These are phyloP conservation scores for Chlorops oryzae DNA, from an alignment of 1,140 invertebrate genomes.

Conservation along the genomic window DNA sequence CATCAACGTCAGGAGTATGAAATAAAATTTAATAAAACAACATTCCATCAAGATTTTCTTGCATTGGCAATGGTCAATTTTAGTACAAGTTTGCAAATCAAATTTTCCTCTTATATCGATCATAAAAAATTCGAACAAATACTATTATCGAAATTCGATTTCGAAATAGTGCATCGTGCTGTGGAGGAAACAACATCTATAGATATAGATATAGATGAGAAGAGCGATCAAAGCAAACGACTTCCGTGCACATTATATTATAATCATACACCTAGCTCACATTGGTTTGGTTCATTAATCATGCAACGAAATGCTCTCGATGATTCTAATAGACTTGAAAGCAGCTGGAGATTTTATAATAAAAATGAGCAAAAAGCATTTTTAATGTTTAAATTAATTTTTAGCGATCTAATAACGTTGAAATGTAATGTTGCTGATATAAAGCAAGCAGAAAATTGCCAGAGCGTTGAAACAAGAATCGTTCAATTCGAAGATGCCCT, in stretches of 20 bases:
- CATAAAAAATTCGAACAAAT: slow-evolving; percentile 5
- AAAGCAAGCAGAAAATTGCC: not conserved
- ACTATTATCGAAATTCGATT: not conserved
- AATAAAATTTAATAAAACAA: slow-evolving; percentile 1
- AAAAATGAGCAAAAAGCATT: not conserved
- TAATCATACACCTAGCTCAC: not conserved
- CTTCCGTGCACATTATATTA: too few relatives aligned
- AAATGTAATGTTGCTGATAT: slow-evolving; percentile 3
- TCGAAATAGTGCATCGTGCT: not conserved
- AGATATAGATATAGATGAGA: too few relatives aligned
- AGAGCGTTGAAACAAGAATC: not conserved
- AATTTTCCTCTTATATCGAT: not conserved
- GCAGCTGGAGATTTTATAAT: not conserved
- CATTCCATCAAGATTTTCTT: slow-evolving; percentile 15
- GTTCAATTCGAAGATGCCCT: slow-evolving; percentile 7
- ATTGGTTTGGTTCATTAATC: slow-evolving; percentile 6
- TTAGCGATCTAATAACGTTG: not conserved
- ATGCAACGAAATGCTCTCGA: not conserved
- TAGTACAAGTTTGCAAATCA: slow-evolving; percentile 4
- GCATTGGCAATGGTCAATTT: slow-evolving; percentile 4
- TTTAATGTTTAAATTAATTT: slow-evolving; percentile 2
- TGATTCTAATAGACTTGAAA: not conserved
- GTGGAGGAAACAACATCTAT: not conserved
- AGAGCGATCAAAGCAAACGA: too few relatives aligned
- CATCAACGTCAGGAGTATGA: not conserved